Evolutionary conservation across 92 coral and sea anemone genomes (phyloP).

Genomic region (Paramuricea clavata): DNA sequence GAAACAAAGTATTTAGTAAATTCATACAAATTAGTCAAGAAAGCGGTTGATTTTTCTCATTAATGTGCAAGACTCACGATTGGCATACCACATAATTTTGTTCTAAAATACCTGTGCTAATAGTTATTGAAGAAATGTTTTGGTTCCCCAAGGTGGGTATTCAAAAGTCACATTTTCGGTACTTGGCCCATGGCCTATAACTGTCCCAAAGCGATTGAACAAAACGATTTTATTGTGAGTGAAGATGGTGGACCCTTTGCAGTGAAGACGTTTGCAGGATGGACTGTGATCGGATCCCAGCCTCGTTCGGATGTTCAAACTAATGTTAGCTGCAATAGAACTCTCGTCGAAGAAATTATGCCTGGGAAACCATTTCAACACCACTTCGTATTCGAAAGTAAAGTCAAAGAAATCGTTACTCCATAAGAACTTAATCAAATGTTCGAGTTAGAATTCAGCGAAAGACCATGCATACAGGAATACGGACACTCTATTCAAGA

Average conservation of each 20-base stretch:
- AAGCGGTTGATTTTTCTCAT: too few species aligned
- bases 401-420: slow-evolving; percentile 20
- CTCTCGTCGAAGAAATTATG: slow-evolving; percentile 26
- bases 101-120: too few species aligned
- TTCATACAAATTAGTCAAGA: too few species aligned
- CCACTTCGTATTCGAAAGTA: slow-evolving; percentile 33
- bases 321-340: slow-evolving; percentile 42
- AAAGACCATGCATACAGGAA: background rate
- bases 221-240: slow-evolving; percentile 42
- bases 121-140: too few species aligned
- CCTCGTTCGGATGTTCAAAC: slow-evolving; percentile 1
- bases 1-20: too few species aligned
- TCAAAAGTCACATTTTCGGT: too few species aligned
- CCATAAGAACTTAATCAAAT: slow-evolving; percentile 27
- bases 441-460: slow-evolving; percentile 48
- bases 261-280: slow-evolving; percentile 61
- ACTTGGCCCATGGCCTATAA: too few species aligned
- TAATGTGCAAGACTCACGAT: too few species aligned
- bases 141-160: too few species aligned
- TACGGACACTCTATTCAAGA: slow-evolving; percentile 3
- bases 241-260: slow-evolving; percentile 65
- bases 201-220: slow-evolving; percentile 70
- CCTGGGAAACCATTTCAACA: slow-evolving; percentile 49
- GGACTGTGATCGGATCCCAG: slow-evolving; percentile 66
- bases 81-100: too few species aligned